These are phyloP conservation scores for Rotaria socialis DNA, from an alignment of 2,888 invertebrate genomes.

Conservation along the genomic window DNA sequence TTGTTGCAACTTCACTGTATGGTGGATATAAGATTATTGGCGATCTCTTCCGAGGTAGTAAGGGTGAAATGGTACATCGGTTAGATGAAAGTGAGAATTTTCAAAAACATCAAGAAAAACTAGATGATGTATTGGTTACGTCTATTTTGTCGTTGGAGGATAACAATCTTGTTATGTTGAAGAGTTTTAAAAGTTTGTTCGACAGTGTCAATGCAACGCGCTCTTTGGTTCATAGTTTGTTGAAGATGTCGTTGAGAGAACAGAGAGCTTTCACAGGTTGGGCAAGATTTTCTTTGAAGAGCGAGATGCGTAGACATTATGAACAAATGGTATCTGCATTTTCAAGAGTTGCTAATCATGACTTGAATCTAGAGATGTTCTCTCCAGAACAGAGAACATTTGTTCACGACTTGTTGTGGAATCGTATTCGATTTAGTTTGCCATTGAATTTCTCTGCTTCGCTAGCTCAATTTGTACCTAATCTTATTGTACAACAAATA, in stretches of 20 bases:
- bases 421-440: background rate
- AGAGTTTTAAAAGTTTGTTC: background rate
- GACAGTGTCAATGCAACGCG: background rate
- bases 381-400: background rate
- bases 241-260: background rate
- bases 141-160: background rate
- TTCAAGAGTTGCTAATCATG: background rate
- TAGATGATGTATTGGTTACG: background rate
- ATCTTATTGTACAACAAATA: background rate
- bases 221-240: background rate
- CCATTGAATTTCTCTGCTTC: background rate
- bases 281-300: background rate
- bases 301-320: background rate
- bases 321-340: background rate
- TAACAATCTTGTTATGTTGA: constrained; percentile 11
- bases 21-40: too few species aligned
- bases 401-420: background rate
- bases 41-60: too few species aligned
- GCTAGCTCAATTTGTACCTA: background rate
- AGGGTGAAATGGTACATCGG: background rate
- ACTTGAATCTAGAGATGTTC: background rate
- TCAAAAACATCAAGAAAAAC: background rate
- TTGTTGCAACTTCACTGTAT: too few species aligned
- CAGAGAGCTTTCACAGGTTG: background rate
- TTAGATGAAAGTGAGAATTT: background rate